A percentile compares a stretch with the other conserved stretches of the same genome.
Conservation (phyloP, 2,797 vertebrate genomes). For the Melopsittacus undulatus region DNA sequence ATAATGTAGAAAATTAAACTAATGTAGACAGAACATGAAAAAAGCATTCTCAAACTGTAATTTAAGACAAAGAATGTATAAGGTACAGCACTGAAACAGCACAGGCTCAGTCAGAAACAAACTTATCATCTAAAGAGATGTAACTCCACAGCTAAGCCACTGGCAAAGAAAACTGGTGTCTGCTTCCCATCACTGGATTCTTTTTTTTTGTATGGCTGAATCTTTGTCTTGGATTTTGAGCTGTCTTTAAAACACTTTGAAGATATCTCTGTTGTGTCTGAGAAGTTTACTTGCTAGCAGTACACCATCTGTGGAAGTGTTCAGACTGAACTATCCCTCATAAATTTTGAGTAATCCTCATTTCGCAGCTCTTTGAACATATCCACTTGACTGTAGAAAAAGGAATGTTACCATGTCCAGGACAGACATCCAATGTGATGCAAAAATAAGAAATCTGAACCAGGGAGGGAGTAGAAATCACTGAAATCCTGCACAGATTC, state of each 20-base stretch:
- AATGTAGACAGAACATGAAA: neutral
- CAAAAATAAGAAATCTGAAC: neutral
- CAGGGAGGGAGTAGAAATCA: neutral
- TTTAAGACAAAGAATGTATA: neutral
- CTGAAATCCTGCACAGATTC: neutral
- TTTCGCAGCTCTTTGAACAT: neutral
- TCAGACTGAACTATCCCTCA: neutral
- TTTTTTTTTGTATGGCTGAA: neutral
- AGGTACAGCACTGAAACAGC: neutral
- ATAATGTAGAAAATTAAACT: neutral
- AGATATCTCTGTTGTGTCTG: neutral
- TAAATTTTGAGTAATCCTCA: neutral
- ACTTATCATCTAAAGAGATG: neutral
- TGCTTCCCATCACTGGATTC: neutral
- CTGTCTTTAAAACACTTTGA: neutral
- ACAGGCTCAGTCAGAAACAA: neutral
- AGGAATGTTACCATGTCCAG: neutral
- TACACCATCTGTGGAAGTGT: neutral
- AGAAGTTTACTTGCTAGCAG: neutral
- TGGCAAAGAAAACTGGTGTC: neutral
- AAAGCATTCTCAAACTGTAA: neutral
- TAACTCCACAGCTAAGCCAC: neutral
- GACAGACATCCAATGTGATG: neutral
- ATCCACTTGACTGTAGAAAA: neutral
- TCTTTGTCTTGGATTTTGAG: neutral